Percentiles rank a stretch among this genome's conserved stretches.
These are phyloP conservation scores for Phoenoteleia sp. DNA, from an alignment of 2,888 invertebrate genomes.

Conservation along the genomic window DNA sequence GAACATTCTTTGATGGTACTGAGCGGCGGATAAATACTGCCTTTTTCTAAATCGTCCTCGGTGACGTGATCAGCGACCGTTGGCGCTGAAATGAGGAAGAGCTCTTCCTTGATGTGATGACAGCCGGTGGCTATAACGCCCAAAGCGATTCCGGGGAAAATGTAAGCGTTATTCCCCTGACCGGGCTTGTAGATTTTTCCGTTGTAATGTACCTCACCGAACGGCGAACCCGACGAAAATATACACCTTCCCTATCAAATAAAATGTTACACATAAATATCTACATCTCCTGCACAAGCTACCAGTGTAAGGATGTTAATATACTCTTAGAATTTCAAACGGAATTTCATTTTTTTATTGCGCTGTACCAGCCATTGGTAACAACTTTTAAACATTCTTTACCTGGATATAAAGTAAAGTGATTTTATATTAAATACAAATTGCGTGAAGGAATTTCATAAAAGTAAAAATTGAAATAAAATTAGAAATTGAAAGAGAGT, in stretches of 20 bases:
- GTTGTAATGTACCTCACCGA: conserved; percentile 93
- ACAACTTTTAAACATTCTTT: no score
- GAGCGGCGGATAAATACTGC: conserved; percentile 98
- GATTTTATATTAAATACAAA: no score
- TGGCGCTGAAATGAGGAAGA: conserved; percentile 98
- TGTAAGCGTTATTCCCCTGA: conserved; percentile 99
- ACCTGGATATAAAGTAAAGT: no score
- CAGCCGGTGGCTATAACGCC: conserved; percentile 97
- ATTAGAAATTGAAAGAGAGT: no score
- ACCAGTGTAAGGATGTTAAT: no score
- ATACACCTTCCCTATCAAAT: conserved; percentile 93
- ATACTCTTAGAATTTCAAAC: no score
- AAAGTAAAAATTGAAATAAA: no score
- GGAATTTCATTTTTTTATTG: no score
- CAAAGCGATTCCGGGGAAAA: conserved; percentile 98
- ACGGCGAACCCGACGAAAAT: conserved; percentile 99
- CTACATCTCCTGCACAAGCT: no score
- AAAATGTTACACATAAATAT: neutral
- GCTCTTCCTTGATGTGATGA: conserved; percentile 96
- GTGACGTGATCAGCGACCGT: conserved; percentile 95
- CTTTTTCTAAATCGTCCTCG: conserved; percentile 93
- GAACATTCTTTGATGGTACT: conserved; percentile 95
- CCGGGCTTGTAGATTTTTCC: conserved; percentile 96
- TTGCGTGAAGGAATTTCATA: no score
- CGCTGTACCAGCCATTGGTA: no score